A percentile compares a stretch with the other conserved stretches of the same genome.
phyloP scores from a whole-genome alignment of 2,113 vertebrate genomes.

The Chamaetylas fuelleborni region DNA sequence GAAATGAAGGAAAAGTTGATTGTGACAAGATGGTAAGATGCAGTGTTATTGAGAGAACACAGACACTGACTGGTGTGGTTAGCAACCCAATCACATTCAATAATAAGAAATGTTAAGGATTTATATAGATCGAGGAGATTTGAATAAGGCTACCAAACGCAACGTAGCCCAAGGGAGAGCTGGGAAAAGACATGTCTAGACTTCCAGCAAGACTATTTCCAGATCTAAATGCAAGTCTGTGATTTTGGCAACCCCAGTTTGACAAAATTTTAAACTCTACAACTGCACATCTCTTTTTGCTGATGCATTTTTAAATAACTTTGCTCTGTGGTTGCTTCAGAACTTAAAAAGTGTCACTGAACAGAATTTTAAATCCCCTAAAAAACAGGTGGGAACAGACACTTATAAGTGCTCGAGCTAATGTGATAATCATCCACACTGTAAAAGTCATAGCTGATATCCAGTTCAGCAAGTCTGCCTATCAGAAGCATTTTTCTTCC shows the following conservation, averaged over 20 bases:
- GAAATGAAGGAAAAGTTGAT: constrained; percentile 39
- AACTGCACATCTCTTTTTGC: background rate
- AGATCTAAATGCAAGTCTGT: background rate
- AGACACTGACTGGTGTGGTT: constrained; percentile 6
- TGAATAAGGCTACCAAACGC: constrained; percentile 34
- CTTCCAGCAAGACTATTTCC: constrained; percentile 39
- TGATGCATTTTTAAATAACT: background rate
- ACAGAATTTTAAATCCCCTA: background rate
- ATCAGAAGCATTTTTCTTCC: background rate
- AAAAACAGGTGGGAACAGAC: background rate
- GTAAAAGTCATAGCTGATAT: background rate
- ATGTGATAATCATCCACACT: background rate
- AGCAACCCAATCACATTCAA: background rate
- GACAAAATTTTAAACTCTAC: background rate
- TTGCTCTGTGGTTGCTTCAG: background rate
- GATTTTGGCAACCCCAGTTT: background rate
- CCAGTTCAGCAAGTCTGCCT: background rate
- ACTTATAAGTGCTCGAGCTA: background rate
- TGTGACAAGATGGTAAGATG: constrained; percentile 39
- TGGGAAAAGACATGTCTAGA: constrained; percentile 3
- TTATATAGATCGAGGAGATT: constrained; percentile 17
- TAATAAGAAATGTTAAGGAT: background rate
- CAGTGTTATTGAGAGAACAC: background rate
- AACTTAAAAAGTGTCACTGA: background rate
- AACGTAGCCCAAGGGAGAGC: background rate